Percentiles rank a stretch among this genome's conserved stretches.
Evolutionary conservation across 2,113 vertebrate species (phyloP).

Genomic region (Oceanites oceanicus): DNA sequence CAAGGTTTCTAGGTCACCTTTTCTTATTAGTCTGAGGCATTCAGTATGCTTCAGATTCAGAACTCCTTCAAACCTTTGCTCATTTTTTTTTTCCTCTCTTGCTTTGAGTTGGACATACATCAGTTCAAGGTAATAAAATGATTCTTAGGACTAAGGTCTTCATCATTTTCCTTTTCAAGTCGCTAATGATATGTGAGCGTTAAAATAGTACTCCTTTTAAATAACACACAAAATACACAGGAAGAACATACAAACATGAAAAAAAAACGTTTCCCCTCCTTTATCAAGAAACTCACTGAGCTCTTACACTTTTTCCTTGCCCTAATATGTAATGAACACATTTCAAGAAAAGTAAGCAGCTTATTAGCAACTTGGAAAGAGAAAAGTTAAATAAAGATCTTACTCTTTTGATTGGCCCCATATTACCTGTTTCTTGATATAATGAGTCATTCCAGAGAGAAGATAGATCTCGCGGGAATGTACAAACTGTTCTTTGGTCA

Average conservation of each 20-base stretch:
- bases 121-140: constrained; percentile 30
- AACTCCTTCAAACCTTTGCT: not conserved
- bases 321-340: not conserved
- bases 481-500: not conserved
- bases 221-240: not conserved
- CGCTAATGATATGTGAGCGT: not conserved
- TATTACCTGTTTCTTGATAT: not conserved
- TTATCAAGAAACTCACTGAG: not conserved
- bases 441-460: not conserved
- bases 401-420: not conserved
- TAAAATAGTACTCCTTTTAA: not conserved
- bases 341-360: not conserved
- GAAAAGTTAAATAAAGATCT: not conserved
- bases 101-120: not conserved
- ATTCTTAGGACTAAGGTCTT: not conserved
- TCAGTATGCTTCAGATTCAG: not conserved
- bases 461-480: not conserved
- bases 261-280: not conserved
- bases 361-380: not conserved
- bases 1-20: constrained; percentile 69
- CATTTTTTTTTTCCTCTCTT: not conserved
- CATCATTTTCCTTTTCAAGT: not conserved
- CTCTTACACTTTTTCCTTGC: not conserved
- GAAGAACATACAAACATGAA: not conserved
- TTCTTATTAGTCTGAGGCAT: constrained; percentile 43